Evolutionary conservation across 2,797 vertebrate genomes (phyloP).

Genomic region (Melanotaenia parkinsoni): DNA sequence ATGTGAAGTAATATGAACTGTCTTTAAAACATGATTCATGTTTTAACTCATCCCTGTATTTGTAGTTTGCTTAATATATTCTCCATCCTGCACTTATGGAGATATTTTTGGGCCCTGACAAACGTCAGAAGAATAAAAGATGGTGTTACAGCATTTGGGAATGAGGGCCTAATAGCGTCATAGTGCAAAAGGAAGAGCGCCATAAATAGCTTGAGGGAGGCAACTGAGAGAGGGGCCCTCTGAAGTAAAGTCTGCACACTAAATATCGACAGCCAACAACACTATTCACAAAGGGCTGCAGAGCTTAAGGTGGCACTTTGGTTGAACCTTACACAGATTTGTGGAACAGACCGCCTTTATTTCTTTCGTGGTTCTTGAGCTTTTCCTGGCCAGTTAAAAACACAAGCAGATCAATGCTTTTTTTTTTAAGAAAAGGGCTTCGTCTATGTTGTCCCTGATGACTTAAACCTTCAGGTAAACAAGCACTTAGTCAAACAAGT

Average conservation of each 20-base stretch:
- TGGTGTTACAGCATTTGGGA: slow-evolving; percentile 16
- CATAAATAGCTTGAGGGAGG: slow-evolving; percentile 61
- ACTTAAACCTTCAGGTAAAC: neutral
- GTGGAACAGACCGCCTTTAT: neutral
- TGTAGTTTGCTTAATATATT: neutral
- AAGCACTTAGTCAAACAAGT: neutral
- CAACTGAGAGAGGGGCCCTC: slow-evolving; percentile 14
- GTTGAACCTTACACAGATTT: slow-evolving; percentile 1
- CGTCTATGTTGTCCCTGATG: neutral
- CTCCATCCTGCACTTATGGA: neutral
- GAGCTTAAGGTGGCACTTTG: neutral
- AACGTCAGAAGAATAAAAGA: slow-evolving; percentile 16
- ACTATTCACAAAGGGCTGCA: slow-evolving; percentile 31
- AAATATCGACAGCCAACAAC: slow-evolving; percentile 53
- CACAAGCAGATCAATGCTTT: neutral
- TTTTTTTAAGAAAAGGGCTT: no score
- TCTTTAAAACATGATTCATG: neutral
- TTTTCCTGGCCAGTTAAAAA: neutral
- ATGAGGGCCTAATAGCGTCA: slow-evolving; percentile 32
- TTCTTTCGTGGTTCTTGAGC: neutral
- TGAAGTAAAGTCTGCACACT: slow-evolving; percentile 50
- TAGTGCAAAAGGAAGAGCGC: slow-evolving; percentile 32
- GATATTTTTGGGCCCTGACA: slow-evolving; percentile 14
- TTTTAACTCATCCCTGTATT: neutral
- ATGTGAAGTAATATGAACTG: neutral